Conservation (phyloP, 1,140 invertebrate species). For the Tachypleus tridentatus region DNA sequence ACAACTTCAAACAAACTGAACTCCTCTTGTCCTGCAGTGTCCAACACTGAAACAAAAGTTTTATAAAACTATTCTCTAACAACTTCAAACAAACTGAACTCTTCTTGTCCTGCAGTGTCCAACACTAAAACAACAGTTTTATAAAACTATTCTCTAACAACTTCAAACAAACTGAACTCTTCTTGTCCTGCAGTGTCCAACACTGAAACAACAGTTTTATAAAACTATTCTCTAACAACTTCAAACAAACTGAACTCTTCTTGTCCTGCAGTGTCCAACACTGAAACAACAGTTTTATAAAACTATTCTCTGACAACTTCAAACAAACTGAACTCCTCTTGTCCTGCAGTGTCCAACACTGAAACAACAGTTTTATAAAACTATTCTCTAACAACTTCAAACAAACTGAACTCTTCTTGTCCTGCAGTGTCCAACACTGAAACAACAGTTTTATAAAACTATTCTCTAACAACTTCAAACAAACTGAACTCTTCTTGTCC, state of each 20-base stretch:
- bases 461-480: no score
- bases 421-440: slow-evolving; percentile 91
- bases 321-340: slow-evolving; percentile 91
- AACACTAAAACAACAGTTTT: slow-evolving; percentile 48
- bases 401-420: slow-evolving; percentile 95
- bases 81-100: slow-evolving; percentile 60
- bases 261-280: slow-evolving; percentile 93
- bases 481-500: slow-evolving; percentile 96
- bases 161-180: slow-evolving; percentile 68
- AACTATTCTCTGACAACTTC: no score
- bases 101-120: slow-evolving; percentile 95
- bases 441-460: slow-evolving; percentile 7
- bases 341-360: slow-evolving; percentile 94
- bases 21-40: slow-evolving; percentile 96
- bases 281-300: slow-evolving; percentile 34
- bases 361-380: slow-evolving; percentile 10
- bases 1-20: slow-evolving; percentile 52
- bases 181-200: slow-evolving; percentile 96
- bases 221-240: no score
- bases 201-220: slow-evolving; percentile 42
- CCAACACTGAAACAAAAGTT: slow-evolving; percentile 52
- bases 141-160: no score
- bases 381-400: no score
- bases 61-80: no score
- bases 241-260: slow-evolving; percentile 83